These are phyloP conservation scores for Tenthredo amoena DNA, from an alignment of 2,888 invertebrate genomes.

Conservation along the genomic window DNA sequence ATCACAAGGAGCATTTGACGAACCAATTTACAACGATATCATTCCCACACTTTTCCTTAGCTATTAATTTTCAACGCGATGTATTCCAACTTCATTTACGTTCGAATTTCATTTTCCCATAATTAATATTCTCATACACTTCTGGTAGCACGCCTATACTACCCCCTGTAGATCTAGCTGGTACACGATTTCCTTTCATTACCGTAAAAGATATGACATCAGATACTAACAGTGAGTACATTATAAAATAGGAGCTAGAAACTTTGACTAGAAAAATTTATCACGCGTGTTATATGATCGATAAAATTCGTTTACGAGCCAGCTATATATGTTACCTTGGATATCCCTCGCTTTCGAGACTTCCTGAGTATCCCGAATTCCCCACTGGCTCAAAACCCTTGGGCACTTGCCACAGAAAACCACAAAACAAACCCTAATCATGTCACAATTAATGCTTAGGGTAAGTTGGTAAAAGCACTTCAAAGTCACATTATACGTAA, in stretches of 20 bases:
- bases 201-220: not conserved
- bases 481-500: not conserved
- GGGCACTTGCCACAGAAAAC: not conserved
- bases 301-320: conserved; percentile 29
- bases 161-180: not conserved
- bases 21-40: conserved; percentile 1
- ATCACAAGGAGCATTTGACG: conserved; percentile 13
- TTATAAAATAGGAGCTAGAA: not conserved
- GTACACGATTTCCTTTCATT: not conserved
- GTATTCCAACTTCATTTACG: not conserved
- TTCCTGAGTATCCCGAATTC: not conserved
- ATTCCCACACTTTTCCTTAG: conserved; percentile 9
- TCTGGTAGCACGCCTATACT: not conserved
- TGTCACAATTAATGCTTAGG: not conserved
- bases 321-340: not conserved
- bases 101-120: not conserved
- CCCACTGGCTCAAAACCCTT: not conserved
- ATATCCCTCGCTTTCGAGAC: not conserved
- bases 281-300: not conserved
- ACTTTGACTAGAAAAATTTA: not conserved
- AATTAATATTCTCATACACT: not conserved
- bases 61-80: not conserved
- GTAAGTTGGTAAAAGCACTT: not conserved
- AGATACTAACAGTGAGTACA: not conserved
- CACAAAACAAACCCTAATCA: not conserved